Evolutionary conservation across 1,140 invertebrate species (phyloP).

Genomic region (Brachionus sp.): DNA sequence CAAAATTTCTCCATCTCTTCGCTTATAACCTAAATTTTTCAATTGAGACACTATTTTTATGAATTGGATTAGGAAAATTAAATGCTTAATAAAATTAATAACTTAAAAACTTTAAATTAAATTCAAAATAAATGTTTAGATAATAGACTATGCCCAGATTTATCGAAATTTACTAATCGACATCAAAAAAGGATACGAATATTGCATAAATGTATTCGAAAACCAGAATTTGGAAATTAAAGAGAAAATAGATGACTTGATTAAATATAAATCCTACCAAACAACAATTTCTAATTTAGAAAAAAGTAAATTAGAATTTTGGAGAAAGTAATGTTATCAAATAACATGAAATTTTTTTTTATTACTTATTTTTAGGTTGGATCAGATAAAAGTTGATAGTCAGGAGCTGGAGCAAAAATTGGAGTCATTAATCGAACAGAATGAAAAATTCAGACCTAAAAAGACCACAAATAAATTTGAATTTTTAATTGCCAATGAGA

Average conservation of each 20-base stretch:
- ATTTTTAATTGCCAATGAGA: slow-evolving; percentile 52
- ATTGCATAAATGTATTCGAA: slow-evolving; percentile 56
- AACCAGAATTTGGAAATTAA: slow-evolving; percentile 54
- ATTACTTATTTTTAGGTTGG: slow-evolving; percentile 48
- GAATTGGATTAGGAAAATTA: too few relatives aligned
- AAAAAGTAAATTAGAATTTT: background rate
- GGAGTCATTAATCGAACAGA: slow-evolving; percentile 48
- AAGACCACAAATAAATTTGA: slow-evolving; percentile 52
- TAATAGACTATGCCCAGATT: slow-evolving; percentile 55
- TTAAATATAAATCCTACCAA: background rate
- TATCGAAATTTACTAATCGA: slow-evolving; percentile 55
- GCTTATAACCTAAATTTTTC: background rate
- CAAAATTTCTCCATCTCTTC: too few relatives aligned
- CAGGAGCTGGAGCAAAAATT: slow-evolving; percentile 51
- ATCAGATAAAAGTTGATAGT: slow-evolving; percentile 53
- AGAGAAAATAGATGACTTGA: slow-evolving; percentile 51
- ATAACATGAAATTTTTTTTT: background rate
- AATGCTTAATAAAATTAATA: too few relatives aligned
- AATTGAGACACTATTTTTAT: slow-evolving; percentile 46
- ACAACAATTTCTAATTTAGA: background rate
- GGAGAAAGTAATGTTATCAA: background rate
- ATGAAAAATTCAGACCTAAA: slow-evolving; percentile 51
- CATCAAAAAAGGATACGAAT: slow-evolving; percentile 59
- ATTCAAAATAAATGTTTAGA: slow-evolving; percentile 46
- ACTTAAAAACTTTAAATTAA: too few relatives aligned